These are phyloP conservation scores for Notoglanidium macrostoma DNA, from an alignment of 2,797 vertebrate species.

Conservation along the genomic window DNA sequence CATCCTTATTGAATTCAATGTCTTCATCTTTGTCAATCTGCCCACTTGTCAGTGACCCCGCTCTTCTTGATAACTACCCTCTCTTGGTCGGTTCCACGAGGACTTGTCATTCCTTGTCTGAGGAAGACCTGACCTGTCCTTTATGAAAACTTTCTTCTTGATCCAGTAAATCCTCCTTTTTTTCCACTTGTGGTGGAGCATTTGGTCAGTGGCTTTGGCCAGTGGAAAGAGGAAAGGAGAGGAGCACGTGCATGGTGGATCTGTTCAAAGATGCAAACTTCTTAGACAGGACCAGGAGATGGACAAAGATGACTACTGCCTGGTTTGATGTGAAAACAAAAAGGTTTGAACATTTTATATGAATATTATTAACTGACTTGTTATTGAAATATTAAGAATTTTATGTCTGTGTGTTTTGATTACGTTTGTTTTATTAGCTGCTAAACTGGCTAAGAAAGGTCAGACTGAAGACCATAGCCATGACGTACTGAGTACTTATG, in stretches of 20 bases:
- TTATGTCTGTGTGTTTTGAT: slow-evolving; percentile 62
- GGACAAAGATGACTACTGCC: slow-evolving; percentile 66
- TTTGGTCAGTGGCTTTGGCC: slow-evolving; percentile 41
- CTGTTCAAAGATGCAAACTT: slow-evolving; percentile 44
- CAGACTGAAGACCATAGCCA: slow-evolving; percentile 67
- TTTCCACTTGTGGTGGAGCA: slow-evolving; percentile 61
- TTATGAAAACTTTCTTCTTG: slow-evolving; percentile 46
- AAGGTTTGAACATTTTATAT: slow-evolving; percentile 57
- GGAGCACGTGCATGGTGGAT: slow-evolving; percentile 29
- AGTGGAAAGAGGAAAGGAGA: slow-evolving; percentile 39
- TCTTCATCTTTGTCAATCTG: slow-evolving; percentile 98
- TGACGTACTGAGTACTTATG: slow-evolving; percentile 49
- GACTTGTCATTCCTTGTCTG: slow-evolving; percentile 45
- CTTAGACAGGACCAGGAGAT: slow-evolving; percentile 52
- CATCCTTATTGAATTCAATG: slow-evolving; percentile 98
- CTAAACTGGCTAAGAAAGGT: slow-evolving; percentile 76
- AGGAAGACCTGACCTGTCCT: slow-evolving; percentile 42
- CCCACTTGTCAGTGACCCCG: slow-evolving; percentile 87
- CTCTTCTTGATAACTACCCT: slow-evolving; percentile 20
- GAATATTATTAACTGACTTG: slow-evolving; percentile 28
- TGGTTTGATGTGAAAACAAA: slow-evolving; percentile 72
- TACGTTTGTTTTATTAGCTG: slow-evolving; percentile 81
- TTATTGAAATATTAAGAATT: slow-evolving; percentile 56
- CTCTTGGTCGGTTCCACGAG: slow-evolving; percentile 36
- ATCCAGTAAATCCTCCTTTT: slow-evolving; percentile 54